Base-by-base conservation (phyloP, 2,888 invertebrate genomes). In the Eretmocerus hayati region DNA sequence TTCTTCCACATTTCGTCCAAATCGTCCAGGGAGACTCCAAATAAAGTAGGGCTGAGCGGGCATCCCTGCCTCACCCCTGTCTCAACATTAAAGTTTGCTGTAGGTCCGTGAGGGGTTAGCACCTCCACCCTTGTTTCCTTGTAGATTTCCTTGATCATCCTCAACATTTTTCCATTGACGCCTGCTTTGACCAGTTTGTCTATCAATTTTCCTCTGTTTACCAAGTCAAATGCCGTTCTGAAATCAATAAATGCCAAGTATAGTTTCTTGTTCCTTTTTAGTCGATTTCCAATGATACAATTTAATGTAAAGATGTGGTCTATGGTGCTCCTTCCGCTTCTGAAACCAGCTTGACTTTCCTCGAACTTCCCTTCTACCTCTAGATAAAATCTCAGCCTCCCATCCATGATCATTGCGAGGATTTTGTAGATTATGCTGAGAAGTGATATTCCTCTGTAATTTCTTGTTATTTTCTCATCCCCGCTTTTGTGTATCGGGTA, bases 61-160 rank as follows among this genome's bases (percentile, higher is more conserved):
- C 48, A 53, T 4, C 40, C 56, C 46, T 48, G 54, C 37, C 49
- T 31, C 11, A 54, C 52, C n/a, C 49, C 52, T 15, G 9, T 36
- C 4, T 9, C 13, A 20, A 21, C 21, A 13, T 9, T 8, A 11
- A 20, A 37, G n/a, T 13, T 18, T 3, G 19, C 15, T 20, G 37
- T 4, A 11, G 21, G 8, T 5, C 26, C 46, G 2, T 45, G 18
- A 11, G 40, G 31, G 21, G 50, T 15, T 4, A 40, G 48, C 4
- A 55, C 51, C 21, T 46, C 48, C n/a, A 50, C 51, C 5, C 5
- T 42, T 5, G 54, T 43, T 16, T 46, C 46, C 21, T 16, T 16
- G 30, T 54, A 58, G 5, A 50, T 43, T 23, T 20, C 37, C 22
- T 42, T 21, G 1, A 57, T 31, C 20, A 48, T 54, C 26, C n/a